Evolutionary conservation across 2,797 vertebrate species (phyloP), one percentile per base, ranked within the genome.

Genomic region (Acrossocheilus fasciatus): DNA sequence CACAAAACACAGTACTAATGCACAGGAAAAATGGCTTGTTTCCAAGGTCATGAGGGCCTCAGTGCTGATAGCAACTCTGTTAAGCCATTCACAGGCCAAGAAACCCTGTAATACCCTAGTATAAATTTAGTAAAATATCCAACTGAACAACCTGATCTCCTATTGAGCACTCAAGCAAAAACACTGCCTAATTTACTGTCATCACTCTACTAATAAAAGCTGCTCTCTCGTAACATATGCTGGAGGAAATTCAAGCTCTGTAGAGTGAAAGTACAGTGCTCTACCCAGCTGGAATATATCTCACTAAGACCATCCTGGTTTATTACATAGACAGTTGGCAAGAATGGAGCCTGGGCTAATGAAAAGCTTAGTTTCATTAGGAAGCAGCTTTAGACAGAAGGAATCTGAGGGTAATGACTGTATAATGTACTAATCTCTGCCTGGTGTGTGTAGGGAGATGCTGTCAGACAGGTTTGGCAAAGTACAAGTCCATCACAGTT

Each of bases 341-440:
- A 52, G 41, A 52, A 64, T 73, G 68, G 43, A 75, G 77, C 73
- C 87, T 62, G 11, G 18, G 45, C 45, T 81, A 85, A 82, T 84
- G 76, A 88, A 88, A 84, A 80, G 45, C 62, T 85, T 84, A 20
- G 70, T 87, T 89, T 87, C 47, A 89, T 78, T 62, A 82, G 59
- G 80, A 12, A 57, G 47, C 59, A 62, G 43, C 52, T 4, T n/a
- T 41, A 75, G 83, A 77, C 69, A 59, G 54, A 66, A 70, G 68
- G 75, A 79, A 86, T 52, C 50, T 30, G 52, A 81, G 78, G 88
- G 77, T 75, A 81, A 73, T 70, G 85, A 52, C 43, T 36, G 34
- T 52, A 69, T 70, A 82, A 85, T 66, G 84, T 79, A 84, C n/a
- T 86, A 84, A 90, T 88, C 77, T 79, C 50, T 64, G 64, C 34